Evolutionary conservation across 2,888 invertebrate genomes (phyloP).

Genomic region (Trachelus iudaicus): DNA sequence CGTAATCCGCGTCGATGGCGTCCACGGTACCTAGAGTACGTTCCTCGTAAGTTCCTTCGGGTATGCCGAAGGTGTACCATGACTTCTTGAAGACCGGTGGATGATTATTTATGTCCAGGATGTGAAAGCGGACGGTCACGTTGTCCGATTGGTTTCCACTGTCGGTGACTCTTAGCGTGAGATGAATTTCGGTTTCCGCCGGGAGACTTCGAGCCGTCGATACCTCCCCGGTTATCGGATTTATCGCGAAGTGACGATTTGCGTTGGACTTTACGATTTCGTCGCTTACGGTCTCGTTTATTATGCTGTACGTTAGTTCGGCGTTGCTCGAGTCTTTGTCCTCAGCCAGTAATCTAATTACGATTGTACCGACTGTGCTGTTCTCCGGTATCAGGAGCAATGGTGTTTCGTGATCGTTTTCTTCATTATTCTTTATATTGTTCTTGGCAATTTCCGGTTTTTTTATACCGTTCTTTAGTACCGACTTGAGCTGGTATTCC

Average conservation of each 20-base stretch:
- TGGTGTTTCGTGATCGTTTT: slow-evolving; percentile 66
- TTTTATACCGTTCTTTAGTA: slow-evolving; percentile 44
- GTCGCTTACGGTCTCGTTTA: slow-evolving; percentile 67
- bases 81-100: slow-evolving; percentile 84
- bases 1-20: slow-evolving; percentile 84
- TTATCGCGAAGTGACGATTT: slow-evolving; percentile 79
- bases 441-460: not conserved
- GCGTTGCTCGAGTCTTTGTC: slow-evolving; percentile 82
- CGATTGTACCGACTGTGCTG: slow-evolving; percentile 75
- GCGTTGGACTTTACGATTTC: slow-evolving; percentile 58
- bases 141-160: slow-evolving; percentile 79
- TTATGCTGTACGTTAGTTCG: slow-evolving; percentile 77
- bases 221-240: slow-evolving; percentile 80
- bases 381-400: slow-evolving; percentile 79
- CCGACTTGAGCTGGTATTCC: slow-evolving; percentile 67
- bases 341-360: slow-evolving; percentile 77
- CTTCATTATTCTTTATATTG: slow-evolving; percentile 45
- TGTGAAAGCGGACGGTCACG: slow-evolving; percentile 76
- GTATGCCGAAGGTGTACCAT: slow-evolving; percentile 84
- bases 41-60: slow-evolving; percentile 81
- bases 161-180: slow-evolving; percentile 83
- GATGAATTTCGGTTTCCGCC: slow-evolving; percentile 79
- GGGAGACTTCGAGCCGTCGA: slow-evolving; percentile 77
- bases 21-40: slow-evolving; percentile 80
- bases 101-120: slow-evolving; percentile 86